A percentile compares a stretch with the other conserved stretches of the same genome.
phyloP scores from a whole-genome alignment of 1,140 invertebrate genomes.

The Ips nitidus region DNA sequence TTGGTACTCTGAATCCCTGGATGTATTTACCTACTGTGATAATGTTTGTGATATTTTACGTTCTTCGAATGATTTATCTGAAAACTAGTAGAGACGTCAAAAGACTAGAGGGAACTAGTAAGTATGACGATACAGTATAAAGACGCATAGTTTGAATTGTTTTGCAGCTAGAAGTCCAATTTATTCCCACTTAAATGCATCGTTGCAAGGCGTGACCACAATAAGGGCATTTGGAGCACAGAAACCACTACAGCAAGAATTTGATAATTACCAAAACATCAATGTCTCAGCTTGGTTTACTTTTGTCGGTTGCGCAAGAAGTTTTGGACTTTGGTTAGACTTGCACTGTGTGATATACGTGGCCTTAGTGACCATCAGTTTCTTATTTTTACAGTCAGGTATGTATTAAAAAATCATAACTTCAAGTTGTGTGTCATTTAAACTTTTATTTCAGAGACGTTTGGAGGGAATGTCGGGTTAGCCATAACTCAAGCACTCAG shows the following conservation, averaged over 20 bases:
- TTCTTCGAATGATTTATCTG: constrained; percentile 73
- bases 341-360: constrained; percentile 72
- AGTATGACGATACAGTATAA: constrained; percentile 44
- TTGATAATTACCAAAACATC: constrained; percentile 60
- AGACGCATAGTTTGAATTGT: not conserved
- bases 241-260: constrained; percentile 68
- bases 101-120: constrained; percentile 79
- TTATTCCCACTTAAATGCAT: constrained; percentile 79
- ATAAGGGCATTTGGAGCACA: constrained; percentile 73
- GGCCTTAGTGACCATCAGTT: constrained; percentile 59
- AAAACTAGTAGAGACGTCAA: constrained; percentile 78
- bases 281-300: constrained; percentile 68
- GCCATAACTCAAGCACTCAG: constrained; percentile 77
- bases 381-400: constrained; percentile 53
- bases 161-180: constrained; percentile 72
- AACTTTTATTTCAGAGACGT: constrained; percentile 45
- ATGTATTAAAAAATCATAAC: constrained; percentile 22
- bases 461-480: constrained; percentile 69
- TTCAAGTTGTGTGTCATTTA: not conserved
- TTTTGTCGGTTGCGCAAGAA: constrained; percentile 64
- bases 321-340: constrained; percentile 61
- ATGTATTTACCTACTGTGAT: constrained; percentile 69
- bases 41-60: constrained; percentile 61
- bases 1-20: constrained; percentile 66
- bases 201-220: constrained; percentile 76